Evolutionary conservation across 2,113 vertebrate species (phyloP).

Genomic region (Sylvilagus bachmani): DNA sequence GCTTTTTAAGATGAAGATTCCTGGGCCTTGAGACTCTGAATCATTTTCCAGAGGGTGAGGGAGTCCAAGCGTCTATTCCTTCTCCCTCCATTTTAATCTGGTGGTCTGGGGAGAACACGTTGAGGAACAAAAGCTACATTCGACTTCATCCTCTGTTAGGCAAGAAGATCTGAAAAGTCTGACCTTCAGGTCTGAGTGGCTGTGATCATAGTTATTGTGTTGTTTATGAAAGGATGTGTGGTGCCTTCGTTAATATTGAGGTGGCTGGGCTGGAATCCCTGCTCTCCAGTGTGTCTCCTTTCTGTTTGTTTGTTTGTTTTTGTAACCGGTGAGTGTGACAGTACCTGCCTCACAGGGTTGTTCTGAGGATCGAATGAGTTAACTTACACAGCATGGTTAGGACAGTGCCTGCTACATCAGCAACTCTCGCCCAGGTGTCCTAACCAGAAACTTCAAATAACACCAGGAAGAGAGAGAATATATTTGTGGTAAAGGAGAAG

Average conservation of each 20-base stretch:
- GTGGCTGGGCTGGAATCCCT: neutral
- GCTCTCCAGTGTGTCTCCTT: neutral
- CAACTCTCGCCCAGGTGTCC: neutral
- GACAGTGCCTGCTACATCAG: neutral
- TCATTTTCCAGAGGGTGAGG: neutral
- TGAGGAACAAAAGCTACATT: neutral
- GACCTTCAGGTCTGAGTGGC: neutral
- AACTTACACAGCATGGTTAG: neutral
- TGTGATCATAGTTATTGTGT: neutral
- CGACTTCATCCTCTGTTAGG: neutral
- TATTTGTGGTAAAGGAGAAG: neutral
- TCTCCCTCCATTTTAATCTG: neutral
- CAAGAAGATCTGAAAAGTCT: neutral
- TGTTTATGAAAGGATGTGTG: neutral
- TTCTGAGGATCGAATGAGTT: neutral
- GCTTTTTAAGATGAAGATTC: conserved; percentile 15
- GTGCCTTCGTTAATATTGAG: neutral
- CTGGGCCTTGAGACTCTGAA: neutral
- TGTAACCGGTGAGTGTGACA: neutral
- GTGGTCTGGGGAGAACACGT: neutral
- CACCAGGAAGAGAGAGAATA: neutral
- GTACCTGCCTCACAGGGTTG: neutral
- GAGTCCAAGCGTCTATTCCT: neutral
- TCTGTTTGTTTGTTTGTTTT: neutral
- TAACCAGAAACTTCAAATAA: neutral